Conservation (phyloP, 2,113 vertebrate genomes). For the Tympanuchus pallidicinctus region DNA sequence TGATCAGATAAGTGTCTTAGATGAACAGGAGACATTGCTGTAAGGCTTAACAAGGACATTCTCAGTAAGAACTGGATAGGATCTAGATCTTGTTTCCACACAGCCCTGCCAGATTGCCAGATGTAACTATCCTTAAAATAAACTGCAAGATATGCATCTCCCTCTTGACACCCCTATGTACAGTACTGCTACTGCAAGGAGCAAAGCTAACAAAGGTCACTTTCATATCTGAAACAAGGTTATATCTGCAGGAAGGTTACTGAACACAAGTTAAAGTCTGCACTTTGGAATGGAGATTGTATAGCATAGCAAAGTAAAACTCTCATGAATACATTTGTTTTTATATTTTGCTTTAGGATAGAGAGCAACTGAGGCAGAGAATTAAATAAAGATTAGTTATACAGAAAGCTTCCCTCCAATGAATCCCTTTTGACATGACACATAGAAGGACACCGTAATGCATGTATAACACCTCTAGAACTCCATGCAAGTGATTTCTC, state of each 20-base stretch:
- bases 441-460: not conserved
- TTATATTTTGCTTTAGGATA: not conserved
- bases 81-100: constrained; percentile 42
- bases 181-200: not conserved
- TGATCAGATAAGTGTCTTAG: constrained; percentile 36
- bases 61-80: not conserved
- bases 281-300: not conserved
- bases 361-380: not conserved
- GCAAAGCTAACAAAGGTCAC: not conserved
- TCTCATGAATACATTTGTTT: not conserved
- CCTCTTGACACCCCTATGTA: not conserved
- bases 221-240: not conserved
- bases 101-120: constrained; percentile 13
- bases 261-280: not conserved
- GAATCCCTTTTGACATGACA: not conserved
- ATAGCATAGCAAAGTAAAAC: not conserved
- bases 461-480: not conserved
- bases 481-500: not conserved
- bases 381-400: not conserved
- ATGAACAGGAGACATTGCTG: not conserved
- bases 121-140: constrained; percentile 10
- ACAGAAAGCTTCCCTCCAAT: not conserved
- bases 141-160: not conserved
- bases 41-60: constrained; percentile 29
- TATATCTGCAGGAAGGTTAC: not conserved